These are phyloP conservation scores for Elachura formosa DNA, from an alignment of 2,113 vertebrate genomes.

Conservation along the genomic window DNA sequence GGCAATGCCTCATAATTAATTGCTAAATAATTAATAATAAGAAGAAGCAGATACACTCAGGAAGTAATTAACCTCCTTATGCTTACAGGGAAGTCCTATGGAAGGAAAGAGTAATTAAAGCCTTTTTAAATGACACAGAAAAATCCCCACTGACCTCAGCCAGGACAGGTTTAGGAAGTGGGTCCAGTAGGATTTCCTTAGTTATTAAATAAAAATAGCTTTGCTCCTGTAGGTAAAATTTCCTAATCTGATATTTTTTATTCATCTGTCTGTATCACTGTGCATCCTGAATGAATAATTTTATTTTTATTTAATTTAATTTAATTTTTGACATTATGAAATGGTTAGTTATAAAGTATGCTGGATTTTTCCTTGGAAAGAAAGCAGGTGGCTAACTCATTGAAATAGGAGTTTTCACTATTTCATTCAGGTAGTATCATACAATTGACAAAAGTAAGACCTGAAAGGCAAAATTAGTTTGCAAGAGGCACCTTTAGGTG, in stretches of 20 bases:
- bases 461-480: neutral
- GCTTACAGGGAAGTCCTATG: neutral
- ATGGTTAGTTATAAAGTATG: neutral
- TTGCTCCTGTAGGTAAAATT: neutral
- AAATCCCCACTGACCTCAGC: neutral
- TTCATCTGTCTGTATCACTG: neutral
- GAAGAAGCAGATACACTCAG: neutral
- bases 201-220: neutral
- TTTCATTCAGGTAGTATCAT: neutral
- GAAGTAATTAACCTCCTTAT: slow-evolving; percentile 38
- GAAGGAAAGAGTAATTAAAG: slow-evolving; percentile 25
- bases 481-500: neutral
- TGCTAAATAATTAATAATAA: slow-evolving; percentile 39
- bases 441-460: neutral
- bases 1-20: slow-evolving; percentile 29
- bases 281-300: neutral
- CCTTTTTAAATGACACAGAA: neutral
- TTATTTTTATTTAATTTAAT: neutral
- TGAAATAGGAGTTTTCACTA: neutral
- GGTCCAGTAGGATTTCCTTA: neutral
- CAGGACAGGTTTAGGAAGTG: neutral
- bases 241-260: neutral
- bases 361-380: neutral
- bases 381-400: neutral
- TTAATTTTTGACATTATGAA: neutral